Evolutionary conservation across 2,888 invertebrate species (phyloP), one percentile per base, ranked within the genome.

Genomic region (Drosophila tripunctata): DNA sequence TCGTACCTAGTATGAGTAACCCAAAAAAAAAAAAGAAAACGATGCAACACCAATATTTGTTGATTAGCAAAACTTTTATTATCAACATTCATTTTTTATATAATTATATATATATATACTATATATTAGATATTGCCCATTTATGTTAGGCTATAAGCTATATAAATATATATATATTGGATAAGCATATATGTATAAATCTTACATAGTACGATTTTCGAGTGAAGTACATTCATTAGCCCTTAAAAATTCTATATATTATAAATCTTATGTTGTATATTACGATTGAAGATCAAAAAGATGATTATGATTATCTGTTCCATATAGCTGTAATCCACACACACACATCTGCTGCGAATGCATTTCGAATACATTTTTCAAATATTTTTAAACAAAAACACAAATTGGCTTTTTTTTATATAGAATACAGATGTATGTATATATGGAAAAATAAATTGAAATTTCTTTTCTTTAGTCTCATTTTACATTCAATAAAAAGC

Each of bases 171-270:
- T 45, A 56, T 54, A 67, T 65, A 64, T 8, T 8, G 24, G n/a
- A 21, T 43, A 56, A 12, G 44, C 52, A 51, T 50, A 48, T 31
- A 35, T 61, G 61, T 65, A 60, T 76, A 75, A 71, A 76, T 81
- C 86, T 78, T 86, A 86, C 76, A 66, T 54, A 85, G 66, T 87
- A 86, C 81, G 76, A 75, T 71, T 88, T 45, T 71, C 40, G 81
- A 87, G 72, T 83, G 80, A 88, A 81, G 87, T 79, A 86, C 80
- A 82, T 87, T 88, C 75, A 79, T 86, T 88, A 79, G 88, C 80
- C 61, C 77, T 52, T 83, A 79, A 83, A n/a, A n/a, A n/a, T n/a
- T n/a, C n/a, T n/a, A 62, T 54, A 79, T 60, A 30, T 31, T 61
- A 65, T 62, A 73, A 65, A 62, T 79, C 63, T 54, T 63, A 75